Conservation (phyloP, 2,113 vertebrate species). For the Poeciliopsis prolifica region DNA sequence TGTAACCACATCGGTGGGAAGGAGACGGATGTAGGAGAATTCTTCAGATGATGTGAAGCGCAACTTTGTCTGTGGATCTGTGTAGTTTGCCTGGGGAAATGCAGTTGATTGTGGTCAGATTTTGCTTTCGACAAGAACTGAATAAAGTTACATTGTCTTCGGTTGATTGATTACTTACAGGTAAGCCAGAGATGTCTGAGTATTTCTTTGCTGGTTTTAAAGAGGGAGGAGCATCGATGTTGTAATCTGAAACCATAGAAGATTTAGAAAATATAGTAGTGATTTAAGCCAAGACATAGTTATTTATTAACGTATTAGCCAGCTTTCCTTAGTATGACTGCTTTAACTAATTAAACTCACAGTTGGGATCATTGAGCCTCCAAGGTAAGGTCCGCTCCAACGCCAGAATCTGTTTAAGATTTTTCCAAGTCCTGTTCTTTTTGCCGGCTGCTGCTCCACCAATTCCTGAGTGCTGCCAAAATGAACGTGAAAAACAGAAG, state of each 20-base stretch:
- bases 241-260: slow-evolving; percentile 85
- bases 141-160: not conserved
- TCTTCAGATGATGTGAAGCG: slow-evolving; percentile 93
- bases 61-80: slow-evolving; percentile 97
- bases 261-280: not conserved
- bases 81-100: slow-evolving; percentile 90
- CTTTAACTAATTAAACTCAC: slow-evolving; percentile 78
- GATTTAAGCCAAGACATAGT: not conserved
- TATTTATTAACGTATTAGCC: not conserved
- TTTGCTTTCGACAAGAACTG: slow-evolving; percentile 2
- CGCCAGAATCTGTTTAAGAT: slow-evolving; percentile 97
- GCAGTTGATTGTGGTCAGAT: slow-evolving; percentile 9
- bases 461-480: slow-evolving; percentile 90
- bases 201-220: slow-evolving; percentile 97
- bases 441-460: slow-evolving; percentile 96
- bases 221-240: slow-evolving; percentile 93
- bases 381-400: slow-evolving; percentile 94
- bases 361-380: slow-evolving; percentile 94
- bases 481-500: not conserved
- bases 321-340: not conserved
- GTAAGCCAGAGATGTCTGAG: slow-evolving; percentile 96
- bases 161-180: slow-evolving; percentile 81
- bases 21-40: slow-evolving; percentile 95
- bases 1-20: slow-evolving; percentile 92
- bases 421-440: slow-evolving; percentile 99